Conservation (phyloP, 2,888 invertebrate genomes). For the Venusia cambrica region DNA sequence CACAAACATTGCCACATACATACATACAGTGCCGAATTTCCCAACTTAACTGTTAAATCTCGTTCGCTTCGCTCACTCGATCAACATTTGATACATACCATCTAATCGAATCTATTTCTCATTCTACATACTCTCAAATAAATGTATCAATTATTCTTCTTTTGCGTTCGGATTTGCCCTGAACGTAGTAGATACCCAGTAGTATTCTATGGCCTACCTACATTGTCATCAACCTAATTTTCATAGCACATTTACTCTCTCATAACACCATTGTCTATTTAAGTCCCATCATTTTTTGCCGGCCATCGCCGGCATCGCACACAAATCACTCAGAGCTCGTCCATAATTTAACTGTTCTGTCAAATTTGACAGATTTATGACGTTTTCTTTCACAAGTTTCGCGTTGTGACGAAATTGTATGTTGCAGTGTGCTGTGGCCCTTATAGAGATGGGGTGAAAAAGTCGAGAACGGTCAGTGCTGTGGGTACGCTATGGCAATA, state of each 20-base stretch:
- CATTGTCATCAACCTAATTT: conserved; percentile 12
- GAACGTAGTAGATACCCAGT: too few species aligned
- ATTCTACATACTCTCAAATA: too few species aligned
- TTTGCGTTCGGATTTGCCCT: too few species aligned
- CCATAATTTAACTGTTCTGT: conserved; percentile 62
- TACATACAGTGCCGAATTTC: too few species aligned
- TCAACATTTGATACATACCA: too few species aligned
- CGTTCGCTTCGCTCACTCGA: too few species aligned
- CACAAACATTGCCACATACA: too few species aligned
- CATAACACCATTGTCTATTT: conserved; percentile 28
- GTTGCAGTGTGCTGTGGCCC: conserved; percentile 29
- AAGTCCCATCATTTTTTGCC: conserved; percentile 34
- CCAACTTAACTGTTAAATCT: too few species aligned
- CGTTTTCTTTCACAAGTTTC: conserved; percentile 61
- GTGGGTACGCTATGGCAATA: background rate
- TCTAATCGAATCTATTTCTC: too few species aligned
- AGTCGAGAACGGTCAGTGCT: conserved; percentile 7
- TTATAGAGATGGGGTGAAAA: conserved; percentile 19
- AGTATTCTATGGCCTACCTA: too few species aligned
- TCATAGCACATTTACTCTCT: conserved; percentile 17
- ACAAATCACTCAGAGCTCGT: conserved; percentile 66
- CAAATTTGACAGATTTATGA: conserved; percentile 69
- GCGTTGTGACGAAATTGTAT: conserved; percentile 40
- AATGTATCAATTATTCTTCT: too few species aligned
- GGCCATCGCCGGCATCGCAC: conserved; percentile 36